Conservation (phyloP, 2,797 vertebrate genomes). For the Psittacula echo region DNA sequence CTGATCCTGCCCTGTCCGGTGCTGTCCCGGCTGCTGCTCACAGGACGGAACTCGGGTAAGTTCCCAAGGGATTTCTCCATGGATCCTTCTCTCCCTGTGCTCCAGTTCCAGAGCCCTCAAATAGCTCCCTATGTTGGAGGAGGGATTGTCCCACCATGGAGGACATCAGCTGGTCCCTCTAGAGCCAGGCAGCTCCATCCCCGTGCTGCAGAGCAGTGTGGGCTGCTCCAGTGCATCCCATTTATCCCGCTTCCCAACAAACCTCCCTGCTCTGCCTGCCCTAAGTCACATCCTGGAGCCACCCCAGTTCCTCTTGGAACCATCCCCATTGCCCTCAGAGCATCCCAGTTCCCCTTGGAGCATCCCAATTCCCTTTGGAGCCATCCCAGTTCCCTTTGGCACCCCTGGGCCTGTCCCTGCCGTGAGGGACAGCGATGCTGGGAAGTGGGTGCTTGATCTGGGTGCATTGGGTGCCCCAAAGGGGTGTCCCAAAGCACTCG, state of each 20-base stretch:
- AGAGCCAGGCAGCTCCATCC: background rate
- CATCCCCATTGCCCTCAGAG: background rate
- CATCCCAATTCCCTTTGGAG: background rate
- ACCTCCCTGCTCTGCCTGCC: background rate
- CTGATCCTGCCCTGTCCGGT: constrained; percentile 70
- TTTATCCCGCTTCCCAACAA: background rate
- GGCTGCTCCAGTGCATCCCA: background rate
- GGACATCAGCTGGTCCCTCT: background rate
- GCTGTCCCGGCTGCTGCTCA: constrained; percentile 60
- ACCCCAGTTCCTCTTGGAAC: background rate
- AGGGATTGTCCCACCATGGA: background rate
- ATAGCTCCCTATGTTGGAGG: background rate
- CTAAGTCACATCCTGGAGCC: background rate
- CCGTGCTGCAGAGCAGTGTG: fast-evolving
- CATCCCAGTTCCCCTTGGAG: background rate
- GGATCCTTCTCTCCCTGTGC: background rate
- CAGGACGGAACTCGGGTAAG: constrained; percentile 55
- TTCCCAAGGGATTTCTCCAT: background rate
- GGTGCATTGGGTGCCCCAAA: fast-evolving
- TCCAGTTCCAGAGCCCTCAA: background rate
- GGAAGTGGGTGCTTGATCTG: background rate
- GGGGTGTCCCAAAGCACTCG: background rate
- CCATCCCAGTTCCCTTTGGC: background rate
- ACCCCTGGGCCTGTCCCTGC: background rate
- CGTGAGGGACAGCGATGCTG: background rate